These are phyloP conservation scores for Eueides isabella DNA, from an alignment of 1,140 invertebrate species.

Conservation along the genomic window DNA sequence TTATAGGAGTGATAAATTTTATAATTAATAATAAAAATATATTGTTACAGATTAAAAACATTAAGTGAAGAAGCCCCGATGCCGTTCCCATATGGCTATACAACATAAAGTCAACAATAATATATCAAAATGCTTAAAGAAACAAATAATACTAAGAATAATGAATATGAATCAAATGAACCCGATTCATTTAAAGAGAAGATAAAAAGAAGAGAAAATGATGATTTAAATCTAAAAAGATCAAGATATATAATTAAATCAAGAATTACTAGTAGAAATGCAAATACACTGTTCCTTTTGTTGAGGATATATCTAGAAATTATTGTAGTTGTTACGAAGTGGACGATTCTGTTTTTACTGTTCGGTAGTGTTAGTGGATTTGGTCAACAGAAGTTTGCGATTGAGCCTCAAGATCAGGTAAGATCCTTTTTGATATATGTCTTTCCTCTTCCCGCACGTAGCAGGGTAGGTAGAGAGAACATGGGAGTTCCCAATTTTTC, in stretches of 20 bases:
- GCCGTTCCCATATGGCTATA: slow-evolving; percentile 52
- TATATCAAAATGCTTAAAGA: slow-evolving; percentile 44
- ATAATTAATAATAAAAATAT: slow-evolving; percentile 1
- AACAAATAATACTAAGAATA: slow-evolving; percentile 29
- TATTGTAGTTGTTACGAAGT: slow-evolving; percentile 45
- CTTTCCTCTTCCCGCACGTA: too few relatives aligned
- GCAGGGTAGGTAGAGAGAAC: too few relatives aligned
- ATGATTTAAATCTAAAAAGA: slow-evolving; percentile 9
- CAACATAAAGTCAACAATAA: slow-evolving; percentile 38
- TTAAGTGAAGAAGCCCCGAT: slow-evolving; percentile 24
- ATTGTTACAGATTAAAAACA: slow-evolving; percentile 51
- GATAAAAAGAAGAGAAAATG: not conserved
- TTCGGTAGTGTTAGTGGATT: slow-evolving; percentile 52
- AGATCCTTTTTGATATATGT: slow-evolving; percentile 24
- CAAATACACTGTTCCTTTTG: slow-evolving; percentile 69
- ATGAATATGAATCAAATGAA: slow-evolving; percentile 5
- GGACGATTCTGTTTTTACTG: slow-evolving; percentile 51
- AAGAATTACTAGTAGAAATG: slow-evolving; percentile 63
- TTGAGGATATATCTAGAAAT: slow-evolving; percentile 54
- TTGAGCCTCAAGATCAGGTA: slow-evolving; percentile 76
- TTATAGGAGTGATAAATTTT: too few relatives aligned
- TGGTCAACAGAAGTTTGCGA: slow-evolving; percentile 69
- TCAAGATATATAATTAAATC: slow-evolving; percentile 33
- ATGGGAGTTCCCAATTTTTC: too few relatives aligned
- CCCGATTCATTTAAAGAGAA: not conserved